Evolutionary conservation across 2,888 invertebrate genomes (phyloP).

Genomic region (Achlya flavicornis): DNA sequence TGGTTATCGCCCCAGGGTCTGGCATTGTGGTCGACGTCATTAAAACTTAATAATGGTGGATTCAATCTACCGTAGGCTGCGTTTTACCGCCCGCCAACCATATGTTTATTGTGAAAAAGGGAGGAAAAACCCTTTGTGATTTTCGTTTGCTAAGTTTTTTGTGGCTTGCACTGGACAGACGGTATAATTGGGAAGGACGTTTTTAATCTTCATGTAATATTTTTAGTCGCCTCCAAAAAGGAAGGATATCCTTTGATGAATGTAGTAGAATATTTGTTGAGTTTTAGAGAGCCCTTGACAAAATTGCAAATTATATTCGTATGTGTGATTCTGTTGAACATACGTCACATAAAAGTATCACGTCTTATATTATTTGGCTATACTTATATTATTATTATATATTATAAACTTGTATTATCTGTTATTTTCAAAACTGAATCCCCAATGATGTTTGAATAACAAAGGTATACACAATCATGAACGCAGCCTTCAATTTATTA

Average conservation of each 20-base stretch:
- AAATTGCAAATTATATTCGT: no score
- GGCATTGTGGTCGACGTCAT: conserved; percentile 69
- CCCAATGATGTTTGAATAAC: background rate
- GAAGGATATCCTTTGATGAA: background rate
- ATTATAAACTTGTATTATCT: no score
- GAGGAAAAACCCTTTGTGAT: conserved; percentile 37
- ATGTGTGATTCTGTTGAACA: no score
- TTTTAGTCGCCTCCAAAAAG: conserved; percentile 12
- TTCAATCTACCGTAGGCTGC: conserved; percentile 61
- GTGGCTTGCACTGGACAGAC: conserved; percentile 23
- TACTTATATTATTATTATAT: no score
- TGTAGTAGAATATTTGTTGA: background rate
- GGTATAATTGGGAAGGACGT: conserved; percentile 33
- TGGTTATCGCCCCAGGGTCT: conserved; percentile 63
- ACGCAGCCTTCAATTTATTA: conserved; percentile 40
- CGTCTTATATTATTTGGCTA: no score
- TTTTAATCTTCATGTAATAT: conserved; percentile 38
- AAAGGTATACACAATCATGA: conserved; percentile 25
- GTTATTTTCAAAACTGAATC: background rate
- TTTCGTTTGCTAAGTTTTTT: conserved; percentile 36
- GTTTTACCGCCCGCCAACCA: conserved; percentile 44
- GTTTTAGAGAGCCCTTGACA: background rate
- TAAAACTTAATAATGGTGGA: conserved; percentile 77
- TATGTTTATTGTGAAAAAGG: conserved; percentile 53
- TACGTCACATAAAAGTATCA: no score